phyloP scores from a whole-genome alignment of 1,140 invertebrate genomes.

The Drosophila bifasciata region DNA sequence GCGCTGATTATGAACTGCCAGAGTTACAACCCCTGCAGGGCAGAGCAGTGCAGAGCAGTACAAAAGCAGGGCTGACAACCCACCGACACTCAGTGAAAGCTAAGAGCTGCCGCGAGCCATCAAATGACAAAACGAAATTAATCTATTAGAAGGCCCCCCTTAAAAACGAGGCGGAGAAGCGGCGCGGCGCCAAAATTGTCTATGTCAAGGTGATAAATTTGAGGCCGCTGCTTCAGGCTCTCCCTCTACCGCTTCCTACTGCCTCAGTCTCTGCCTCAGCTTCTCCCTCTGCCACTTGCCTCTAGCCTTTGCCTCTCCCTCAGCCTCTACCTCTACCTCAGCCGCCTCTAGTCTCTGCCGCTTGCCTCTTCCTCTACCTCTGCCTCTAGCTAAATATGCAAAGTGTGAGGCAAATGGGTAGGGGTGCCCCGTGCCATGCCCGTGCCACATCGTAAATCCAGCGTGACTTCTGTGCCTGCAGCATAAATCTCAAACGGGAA shows the following conservation, averaged over 20 bases:
- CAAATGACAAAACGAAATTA: constrained; percentile 77
- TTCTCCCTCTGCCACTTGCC: too few species aligned
- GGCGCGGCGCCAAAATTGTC: constrained; percentile 51
- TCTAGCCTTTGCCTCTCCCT: too few species aligned
- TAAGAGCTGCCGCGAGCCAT: constrained; percentile 38
- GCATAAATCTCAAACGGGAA: constrained; percentile 55
- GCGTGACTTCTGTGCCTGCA: constrained; percentile 11
- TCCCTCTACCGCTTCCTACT: too few species aligned
- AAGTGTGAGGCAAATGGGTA: too few species aligned
- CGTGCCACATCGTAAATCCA: too few species aligned
- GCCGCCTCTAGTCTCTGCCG: too few species aligned
- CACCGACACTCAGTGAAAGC: constrained; percentile 31
- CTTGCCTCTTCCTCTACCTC: too few species aligned
- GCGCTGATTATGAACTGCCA: constrained; percentile 60
- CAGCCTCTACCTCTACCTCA: too few species aligned
- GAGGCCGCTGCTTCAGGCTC: too few species aligned
- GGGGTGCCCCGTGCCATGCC: too few species aligned
- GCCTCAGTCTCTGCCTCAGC: constrained; percentile 29
- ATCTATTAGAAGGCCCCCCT: constrained; percentile 74
- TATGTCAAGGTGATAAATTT: constrained; percentile 78
- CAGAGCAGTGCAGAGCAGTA: too few species aligned
- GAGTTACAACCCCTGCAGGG: background rate
- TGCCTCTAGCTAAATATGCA: constrained; percentile 30
- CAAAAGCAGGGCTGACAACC: constrained; percentile 17
- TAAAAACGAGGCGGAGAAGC: constrained; percentile 36